Evolutionary conservation across 2,113 vertebrate genomes (phyloP).

Genomic region (Arenaria interpres): DNA sequence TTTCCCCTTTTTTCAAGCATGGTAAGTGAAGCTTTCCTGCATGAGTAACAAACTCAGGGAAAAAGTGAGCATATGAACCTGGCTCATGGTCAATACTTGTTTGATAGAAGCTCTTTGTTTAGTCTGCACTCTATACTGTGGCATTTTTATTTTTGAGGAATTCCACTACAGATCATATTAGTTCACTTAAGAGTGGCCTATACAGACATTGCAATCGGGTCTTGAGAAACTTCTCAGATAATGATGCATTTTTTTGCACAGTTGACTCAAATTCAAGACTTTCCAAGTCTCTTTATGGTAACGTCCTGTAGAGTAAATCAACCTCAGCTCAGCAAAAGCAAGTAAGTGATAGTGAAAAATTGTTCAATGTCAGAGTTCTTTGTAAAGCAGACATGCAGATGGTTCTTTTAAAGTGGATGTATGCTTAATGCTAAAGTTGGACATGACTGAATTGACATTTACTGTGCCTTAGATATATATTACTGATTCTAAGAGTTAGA

Average conservation of each 20-base stretch:
- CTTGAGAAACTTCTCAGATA: not conserved
- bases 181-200: not conserved
- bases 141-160: not conserved
- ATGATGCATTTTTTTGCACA: not conserved
- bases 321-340: not conserved
- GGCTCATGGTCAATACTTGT: not conserved
- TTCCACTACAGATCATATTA: not conserved
- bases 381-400: not conserved
- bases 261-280: not conserved
- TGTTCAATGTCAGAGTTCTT: not conserved
- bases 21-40: not conserved
- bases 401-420: not conserved
- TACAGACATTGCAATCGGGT: not conserved
- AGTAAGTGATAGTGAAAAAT: not conserved
- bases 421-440: not conserved
- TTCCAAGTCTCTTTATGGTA: not conserved
- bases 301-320: not conserved
- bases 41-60: not conserved
- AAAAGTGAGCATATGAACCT: not conserved
- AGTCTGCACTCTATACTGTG: not conserved
- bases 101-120: not conserved
- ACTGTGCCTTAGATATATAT: not conserved
- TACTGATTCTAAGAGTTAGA: not conserved
- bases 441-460: not conserved
- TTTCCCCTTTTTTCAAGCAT: not conserved